Evolutionary conservation across 2,888 invertebrate species (phyloP).

Genomic region (Tholera decimalis): DNA sequence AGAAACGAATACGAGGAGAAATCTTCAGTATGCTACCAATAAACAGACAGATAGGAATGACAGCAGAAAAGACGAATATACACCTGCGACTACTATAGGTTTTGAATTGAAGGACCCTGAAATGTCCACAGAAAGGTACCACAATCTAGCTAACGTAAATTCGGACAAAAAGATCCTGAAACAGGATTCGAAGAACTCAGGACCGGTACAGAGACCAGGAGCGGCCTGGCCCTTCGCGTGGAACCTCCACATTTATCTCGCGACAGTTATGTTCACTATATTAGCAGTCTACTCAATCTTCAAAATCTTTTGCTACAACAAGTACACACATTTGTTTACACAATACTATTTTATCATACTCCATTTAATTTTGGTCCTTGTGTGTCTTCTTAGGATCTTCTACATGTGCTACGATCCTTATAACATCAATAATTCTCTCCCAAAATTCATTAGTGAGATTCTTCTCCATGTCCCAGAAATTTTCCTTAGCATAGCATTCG

Average conservation of each 20-base stretch:
- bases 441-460: conserved; percentile 95
- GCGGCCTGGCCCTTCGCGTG: conserved; percentile 96
- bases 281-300: conserved; percentile 96
- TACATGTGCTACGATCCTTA: conserved; percentile 98
- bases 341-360: conserved; percentile 97
- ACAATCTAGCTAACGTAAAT: conserved; percentile 92
- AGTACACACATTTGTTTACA: conserved; percentile 96
- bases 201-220: conserved; percentile 87
- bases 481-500: conserved; percentile 97
- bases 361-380: conserved; percentile 95
- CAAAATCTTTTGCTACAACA: conserved; percentile 96
- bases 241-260: conserved; percentile 97
- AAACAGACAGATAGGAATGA: conserved; percentile 84
- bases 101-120: conserved; percentile 88
- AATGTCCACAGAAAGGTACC: conserved; percentile 90
- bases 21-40: conserved; percentile 88
- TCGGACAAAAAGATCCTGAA: conserved; percentile 87
- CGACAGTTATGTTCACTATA: conserved; percentile 96
- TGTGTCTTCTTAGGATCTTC: conserved; percentile 96
- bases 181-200: conserved; percentile 82
- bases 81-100: conserved; percentile 87
- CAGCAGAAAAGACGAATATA: conserved; percentile 82
- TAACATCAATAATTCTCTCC: conserved; percentile 96
- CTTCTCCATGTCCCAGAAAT: conserved; percentile 96
- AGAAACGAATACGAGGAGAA: conserved; percentile 89